These are phyloP conservation scores for Alces alces DNA, from an alignment of 2,113 vertebrate species.

Conservation along the genomic window DNA sequence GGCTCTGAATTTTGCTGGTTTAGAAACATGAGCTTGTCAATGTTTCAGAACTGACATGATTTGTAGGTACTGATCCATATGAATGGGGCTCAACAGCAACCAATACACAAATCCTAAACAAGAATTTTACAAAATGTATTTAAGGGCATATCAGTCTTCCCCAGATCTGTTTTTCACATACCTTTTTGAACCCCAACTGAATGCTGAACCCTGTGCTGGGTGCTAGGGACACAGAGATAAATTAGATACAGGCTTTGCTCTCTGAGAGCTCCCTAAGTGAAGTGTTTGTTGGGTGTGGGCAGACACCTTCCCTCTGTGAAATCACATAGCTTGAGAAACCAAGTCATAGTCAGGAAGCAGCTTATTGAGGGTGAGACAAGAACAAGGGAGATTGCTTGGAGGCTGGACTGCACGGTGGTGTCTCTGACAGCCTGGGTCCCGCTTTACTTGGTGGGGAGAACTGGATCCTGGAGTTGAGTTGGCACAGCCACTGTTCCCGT, in stretches of 20 bases:
- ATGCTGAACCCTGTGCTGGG: neutral
- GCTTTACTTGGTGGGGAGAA: neutral
- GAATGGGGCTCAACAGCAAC: neutral
- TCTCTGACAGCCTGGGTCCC: neutral
- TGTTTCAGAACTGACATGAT: neutral
- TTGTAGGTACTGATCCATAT: neutral
- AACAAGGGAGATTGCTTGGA: neutral
- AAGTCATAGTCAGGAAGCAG: neutral
- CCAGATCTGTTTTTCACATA: neutral
- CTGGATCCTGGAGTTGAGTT: too few species aligned
- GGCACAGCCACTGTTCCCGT: neutral
- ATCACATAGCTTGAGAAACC: neutral
- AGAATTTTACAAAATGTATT: neutral
- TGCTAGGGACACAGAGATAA: neutral
- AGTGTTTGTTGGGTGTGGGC: neutral
- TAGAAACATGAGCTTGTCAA: neutral
- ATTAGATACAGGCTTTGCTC: neutral
- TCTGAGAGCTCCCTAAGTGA: neutral
- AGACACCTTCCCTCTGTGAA: neutral
- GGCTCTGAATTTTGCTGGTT: neutral
- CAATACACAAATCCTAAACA: neutral
- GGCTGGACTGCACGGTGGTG: neutral
- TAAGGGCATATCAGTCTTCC: neutral
- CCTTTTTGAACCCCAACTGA: neutral
- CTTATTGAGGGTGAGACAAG: neutral